Conservation (phyloP, 2,888 invertebrate species). For the Eilema sororculum region DNA sequence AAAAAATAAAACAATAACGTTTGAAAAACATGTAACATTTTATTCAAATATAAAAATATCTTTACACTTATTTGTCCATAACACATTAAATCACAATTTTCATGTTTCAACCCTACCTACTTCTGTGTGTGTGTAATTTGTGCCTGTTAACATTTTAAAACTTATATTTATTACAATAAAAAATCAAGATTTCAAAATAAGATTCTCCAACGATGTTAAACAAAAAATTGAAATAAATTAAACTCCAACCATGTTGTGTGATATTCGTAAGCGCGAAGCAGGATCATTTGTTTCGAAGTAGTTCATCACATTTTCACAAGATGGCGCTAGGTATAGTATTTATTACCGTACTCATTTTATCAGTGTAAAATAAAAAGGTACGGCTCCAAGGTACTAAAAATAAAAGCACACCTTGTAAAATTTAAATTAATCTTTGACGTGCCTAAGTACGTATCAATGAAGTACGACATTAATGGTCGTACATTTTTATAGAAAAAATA, state of each 20-base stretch:
- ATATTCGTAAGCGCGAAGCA: background rate
- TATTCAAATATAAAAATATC: slow-evolving; percentile 15
- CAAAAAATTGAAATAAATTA: too few relatives aligned
- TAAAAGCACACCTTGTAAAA: background rate
- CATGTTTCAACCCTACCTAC: background rate
- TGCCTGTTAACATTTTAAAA: background rate
- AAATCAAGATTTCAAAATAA: background rate
- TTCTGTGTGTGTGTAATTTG: background rate
- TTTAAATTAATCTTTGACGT: too few relatives aligned
- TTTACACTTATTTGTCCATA: background rate
- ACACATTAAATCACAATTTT: background rate
- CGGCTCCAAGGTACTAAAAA: background rate
- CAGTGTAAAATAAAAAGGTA: background rate
- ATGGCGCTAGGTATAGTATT: background rate
- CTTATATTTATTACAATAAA: background rate
- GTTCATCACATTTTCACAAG: background rate
- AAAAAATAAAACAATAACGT: background rate
- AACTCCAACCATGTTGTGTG: too few relatives aligned
- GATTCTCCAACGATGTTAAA: too few relatives aligned
- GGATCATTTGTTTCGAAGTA: background rate
- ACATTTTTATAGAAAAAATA: too few relatives aligned
- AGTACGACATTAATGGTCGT: too few relatives aligned
- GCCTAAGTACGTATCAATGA: too few relatives aligned
- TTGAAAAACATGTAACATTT: slow-evolving; percentile 7
- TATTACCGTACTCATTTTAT: background rate